Conservation (phyloP, 2,797 vertebrate genomes). For the Gila robusta region DNA sequence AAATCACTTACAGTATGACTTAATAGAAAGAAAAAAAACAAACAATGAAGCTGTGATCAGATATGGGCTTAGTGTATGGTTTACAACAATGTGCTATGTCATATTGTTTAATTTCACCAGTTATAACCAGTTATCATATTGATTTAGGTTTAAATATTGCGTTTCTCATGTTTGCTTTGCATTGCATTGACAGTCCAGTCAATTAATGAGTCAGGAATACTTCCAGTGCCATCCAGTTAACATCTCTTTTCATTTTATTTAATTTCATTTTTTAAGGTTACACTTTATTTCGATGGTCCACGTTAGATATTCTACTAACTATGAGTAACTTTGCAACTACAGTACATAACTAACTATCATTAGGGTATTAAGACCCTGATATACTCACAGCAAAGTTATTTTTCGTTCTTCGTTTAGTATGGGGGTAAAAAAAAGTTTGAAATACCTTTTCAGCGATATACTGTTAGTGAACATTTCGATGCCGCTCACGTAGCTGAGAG, state of each 20-base stretch:
- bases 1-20: not conserved
- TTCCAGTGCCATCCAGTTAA: no score
- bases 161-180: no score
- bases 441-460: not conserved
- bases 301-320: no score
- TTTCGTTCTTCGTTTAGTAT: not conserved
- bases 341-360: not conserved
- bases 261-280: no score
- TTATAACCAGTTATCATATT: not conserved
- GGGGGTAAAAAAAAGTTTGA: not conserved
- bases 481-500: no score
- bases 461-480: not conserved
- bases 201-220: no score
- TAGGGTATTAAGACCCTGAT: not conserved
- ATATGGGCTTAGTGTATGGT: not conserved
- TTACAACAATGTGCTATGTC: not conserved
- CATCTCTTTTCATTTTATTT: no score
- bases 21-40: not conserved
- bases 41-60: not conserved
- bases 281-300: no score
- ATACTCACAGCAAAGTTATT: not conserved
- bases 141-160: not conserved
- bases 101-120: not conserved
- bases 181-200: no score
- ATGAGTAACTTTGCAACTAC: no score